Evolutionary conservation across 2,888 invertebrate genomes (phyloP), one percentile per base, ranked within the genome.

Genomic region (Phymatocera aterrima): DNA sequence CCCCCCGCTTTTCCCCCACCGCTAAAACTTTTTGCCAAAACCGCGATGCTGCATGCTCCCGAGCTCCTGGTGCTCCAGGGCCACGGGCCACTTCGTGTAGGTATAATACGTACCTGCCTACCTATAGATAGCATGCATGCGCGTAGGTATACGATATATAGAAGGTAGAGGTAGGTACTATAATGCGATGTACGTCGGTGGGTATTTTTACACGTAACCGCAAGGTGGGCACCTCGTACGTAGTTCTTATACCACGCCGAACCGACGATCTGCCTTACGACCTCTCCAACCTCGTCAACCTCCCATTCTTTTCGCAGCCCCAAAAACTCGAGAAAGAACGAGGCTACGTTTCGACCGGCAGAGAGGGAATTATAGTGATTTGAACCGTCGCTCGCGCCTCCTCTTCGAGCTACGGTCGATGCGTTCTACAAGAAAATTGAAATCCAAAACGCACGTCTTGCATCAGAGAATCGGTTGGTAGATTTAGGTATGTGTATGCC

Each of bases 261-360:
- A 46, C 46, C 3, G 34, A 37, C 61, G 37, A 64, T 37, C n/a
- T 21, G 68, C 34, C 34, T 68, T 68, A 43, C 46, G 46, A 68
- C 46, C 46, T 68, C 68, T 28, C 24, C 68, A 68, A 68, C 68
- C 68, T 68, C 46, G 43, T 68, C 68, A 43, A 68, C 68, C 68
- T 64, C 64, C 0, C 51, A n/a, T n/a, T n/a, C n/a, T n/a, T n/a
- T 28, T 57, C 57, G 12, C 57, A 57, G 15, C 57, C 57, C 57
- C 57, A 0, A 57, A 57, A 57, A 28, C 57, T 0, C 51, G 51
- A 10, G 21, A 51, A 51, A 54, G 24, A 21, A 51, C 21, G 51
- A n/a, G 12, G 0, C 54, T 24, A 10, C 12, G 10, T 12, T 24
- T 10, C 15, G 57, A 57, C 57, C 15, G 28, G 24, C 57, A 12